These are phyloP conservation scores for Echinops telfairi DNA, from an alignment of 2,113 vertebrate species.

Conservation along the genomic window DNA sequence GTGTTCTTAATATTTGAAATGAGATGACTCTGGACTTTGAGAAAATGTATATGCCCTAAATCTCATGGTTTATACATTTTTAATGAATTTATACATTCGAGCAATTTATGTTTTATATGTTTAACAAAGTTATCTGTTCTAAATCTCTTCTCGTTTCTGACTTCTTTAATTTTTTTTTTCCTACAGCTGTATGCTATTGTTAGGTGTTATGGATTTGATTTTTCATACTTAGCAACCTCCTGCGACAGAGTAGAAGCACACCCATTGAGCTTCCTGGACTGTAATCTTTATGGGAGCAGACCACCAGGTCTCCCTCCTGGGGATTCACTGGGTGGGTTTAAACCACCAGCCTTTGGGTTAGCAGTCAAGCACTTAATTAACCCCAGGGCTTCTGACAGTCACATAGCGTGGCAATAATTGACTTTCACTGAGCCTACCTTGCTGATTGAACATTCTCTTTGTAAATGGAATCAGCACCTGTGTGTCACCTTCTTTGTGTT, in stretches of 20 bases:
- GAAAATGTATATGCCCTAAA: background rate
- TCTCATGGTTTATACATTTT: background rate
- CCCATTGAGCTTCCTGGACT: background rate
- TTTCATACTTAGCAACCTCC: background rate
- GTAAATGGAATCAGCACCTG: background rate
- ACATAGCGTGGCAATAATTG: constrained; percentile 50
- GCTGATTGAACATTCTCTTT: constrained; percentile 12
- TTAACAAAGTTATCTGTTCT: background rate
- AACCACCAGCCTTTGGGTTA: background rate
- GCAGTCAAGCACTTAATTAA: background rate
- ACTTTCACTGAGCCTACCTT: background rate
- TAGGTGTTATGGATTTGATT: background rate
- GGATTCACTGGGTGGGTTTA: background rate
- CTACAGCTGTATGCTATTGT: background rate
- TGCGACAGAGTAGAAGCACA: background rate
- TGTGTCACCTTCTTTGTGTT: background rate
- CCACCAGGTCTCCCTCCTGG: background rate
- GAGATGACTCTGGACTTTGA: background rate
- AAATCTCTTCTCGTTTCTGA: background rate
- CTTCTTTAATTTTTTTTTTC: constrained; percentile 21
- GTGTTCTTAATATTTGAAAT: background rate
- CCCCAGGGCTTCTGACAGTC: background rate
- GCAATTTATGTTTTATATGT: background rate
- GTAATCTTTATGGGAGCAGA: background rate
- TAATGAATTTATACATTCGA: background rate